Conservation (phyloP, 2,797 vertebrate genomes). For the Avahi laniger region DNA sequence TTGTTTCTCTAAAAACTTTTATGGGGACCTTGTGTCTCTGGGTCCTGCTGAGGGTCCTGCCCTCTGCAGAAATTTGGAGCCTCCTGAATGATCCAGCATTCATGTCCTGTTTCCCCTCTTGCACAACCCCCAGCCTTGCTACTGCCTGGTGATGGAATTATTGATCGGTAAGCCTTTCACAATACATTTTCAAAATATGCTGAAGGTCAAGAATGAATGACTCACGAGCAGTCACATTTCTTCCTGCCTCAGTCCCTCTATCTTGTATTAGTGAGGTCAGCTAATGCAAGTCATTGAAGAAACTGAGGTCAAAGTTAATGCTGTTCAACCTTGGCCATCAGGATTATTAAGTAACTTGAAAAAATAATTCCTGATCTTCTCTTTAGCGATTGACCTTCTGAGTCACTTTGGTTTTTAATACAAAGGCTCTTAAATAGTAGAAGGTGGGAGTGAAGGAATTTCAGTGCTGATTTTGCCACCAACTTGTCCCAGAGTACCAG, state of each 20-base stretch:
- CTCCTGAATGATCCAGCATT: conserved; percentile 23
- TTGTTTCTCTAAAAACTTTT: background rate
- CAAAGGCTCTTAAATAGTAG: background rate
- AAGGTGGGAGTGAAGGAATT: background rate
- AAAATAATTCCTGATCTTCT: background rate
- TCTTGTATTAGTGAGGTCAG: background rate
- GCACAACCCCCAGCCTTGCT: conserved; percentile 47
- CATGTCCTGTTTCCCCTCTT: conserved; percentile 48
- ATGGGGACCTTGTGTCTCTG: background rate
- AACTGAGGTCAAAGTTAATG: conserved; percentile 33
- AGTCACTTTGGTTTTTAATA: background rate
- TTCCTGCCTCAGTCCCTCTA: background rate
- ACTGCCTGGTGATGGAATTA: conserved; percentile 13
- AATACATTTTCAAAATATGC: conserved; percentile 70
- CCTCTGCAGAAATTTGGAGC: background rate
- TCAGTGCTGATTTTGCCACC: background rate
- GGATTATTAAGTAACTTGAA: background rate
- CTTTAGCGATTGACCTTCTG: background rate
- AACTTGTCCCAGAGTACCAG: background rate
- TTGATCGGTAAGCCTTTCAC: conserved; percentile 71
- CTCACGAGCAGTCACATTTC: conserved; percentile 55
- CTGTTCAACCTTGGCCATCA: background rate
- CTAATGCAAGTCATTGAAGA: background rate
- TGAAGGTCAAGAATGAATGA: conserved; percentile 67
- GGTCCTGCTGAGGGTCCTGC: background rate